A percentile compares a stretch with the other conserved stretches of the same genome.
Evolutionary conservation across 2,797 vertebrate species (phyloP).

Genomic region (Todus mexicanus): DNA sequence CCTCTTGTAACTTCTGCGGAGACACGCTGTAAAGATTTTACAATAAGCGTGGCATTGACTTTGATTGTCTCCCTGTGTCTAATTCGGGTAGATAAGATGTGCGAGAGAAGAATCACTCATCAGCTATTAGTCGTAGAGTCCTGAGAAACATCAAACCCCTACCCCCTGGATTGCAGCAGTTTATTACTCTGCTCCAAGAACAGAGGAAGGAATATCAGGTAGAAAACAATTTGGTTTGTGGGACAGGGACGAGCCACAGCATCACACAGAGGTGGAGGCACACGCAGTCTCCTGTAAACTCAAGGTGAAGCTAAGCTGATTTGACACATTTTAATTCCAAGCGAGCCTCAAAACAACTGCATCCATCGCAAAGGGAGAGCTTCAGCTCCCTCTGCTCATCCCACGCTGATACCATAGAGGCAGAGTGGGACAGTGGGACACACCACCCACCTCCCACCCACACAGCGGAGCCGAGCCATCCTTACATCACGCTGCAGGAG

Average conservation of each 20-base stretch:
- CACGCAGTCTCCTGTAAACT: not conserved
- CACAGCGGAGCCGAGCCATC: not conserved
- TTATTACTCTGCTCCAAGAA: not conserved
- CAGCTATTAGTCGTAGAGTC: not conserved
- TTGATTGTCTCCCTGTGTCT: not conserved
- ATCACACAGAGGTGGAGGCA: not conserved
- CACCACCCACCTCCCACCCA: not conserved
- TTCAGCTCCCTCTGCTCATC: not conserved
- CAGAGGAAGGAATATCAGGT: not conserved
- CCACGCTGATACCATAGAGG: accelerated
- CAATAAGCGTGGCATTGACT: not conserved
- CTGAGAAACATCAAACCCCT: not conserved
- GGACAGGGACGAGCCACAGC: not conserved
- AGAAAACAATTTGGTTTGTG: not conserved
- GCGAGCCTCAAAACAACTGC: not conserved
- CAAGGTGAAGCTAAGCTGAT: not conserved
- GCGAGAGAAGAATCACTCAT: not conserved
- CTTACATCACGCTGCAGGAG: accelerated
- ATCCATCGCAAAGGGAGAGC: not conserved
- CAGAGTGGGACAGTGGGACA: not conserved
- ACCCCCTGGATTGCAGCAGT: not conserved
- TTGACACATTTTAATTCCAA: not conserved
- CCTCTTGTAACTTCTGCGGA: not conserved
- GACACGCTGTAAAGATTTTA: not conserved
- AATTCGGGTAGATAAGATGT: not conserved